phyloP scores from a whole-genome alignment of 2,113 vertebrate genomes.

The Ondatra zibethicus region DNA sequence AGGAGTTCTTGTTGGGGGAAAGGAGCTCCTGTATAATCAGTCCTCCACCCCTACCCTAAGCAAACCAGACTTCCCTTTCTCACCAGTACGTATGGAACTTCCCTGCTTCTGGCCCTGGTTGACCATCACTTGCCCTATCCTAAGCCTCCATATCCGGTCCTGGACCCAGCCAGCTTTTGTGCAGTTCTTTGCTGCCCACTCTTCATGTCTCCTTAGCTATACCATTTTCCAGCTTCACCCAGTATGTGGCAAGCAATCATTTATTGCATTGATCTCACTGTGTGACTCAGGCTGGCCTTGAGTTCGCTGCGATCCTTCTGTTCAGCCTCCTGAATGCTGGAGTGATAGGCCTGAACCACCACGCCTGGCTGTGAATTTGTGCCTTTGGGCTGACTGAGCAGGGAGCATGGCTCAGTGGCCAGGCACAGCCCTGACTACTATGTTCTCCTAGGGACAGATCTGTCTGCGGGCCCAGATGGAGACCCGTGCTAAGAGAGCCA shows the following conservation, averaged over 20 bases:
- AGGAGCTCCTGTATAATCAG: neutral
- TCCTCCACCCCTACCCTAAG: too few species aligned
- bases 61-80: neutral
- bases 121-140: neutral
- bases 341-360: neutral
- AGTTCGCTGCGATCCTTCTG: neutral
- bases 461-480: neutral
- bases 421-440: neutral
- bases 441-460: too few species aligned
- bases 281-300: neutral
- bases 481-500: neutral
- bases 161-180: neutral
- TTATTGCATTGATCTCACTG: neutral
- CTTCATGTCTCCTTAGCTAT: accelerated
- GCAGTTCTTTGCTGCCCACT: accelerated
- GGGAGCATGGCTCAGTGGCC: neutral
- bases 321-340: neutral
- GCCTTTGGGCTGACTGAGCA: neutral
- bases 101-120: neutral
- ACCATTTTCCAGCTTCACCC: too few species aligned
- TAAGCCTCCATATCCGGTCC: neutral
- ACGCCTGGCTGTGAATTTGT: neutral
- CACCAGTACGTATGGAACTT: accelerated
- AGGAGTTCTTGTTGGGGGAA: accelerated
- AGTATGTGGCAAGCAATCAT: neutral